These are phyloP conservation scores for Dromiciops gliroides DNA, from an alignment of 2,113 vertebrate species.

Conservation along the genomic window DNA sequence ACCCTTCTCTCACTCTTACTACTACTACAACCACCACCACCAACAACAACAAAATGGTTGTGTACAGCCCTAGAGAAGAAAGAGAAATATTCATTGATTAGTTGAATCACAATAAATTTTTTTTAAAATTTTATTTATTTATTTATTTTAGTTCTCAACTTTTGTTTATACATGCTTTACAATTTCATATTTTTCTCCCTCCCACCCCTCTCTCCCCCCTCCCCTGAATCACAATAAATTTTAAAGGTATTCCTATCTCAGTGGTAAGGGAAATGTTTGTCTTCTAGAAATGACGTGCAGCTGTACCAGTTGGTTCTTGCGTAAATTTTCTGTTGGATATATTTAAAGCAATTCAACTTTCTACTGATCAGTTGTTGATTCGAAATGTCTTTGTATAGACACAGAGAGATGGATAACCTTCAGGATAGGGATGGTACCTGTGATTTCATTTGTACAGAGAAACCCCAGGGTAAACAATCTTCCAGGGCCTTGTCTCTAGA, in stretches of 20 bases:
- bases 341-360: not conserved
- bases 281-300: not conserved
- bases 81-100: not conserved
- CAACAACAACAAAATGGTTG: not conserved
- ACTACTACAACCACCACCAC: too few species aligned
- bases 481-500: too few species aligned
- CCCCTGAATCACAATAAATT: too few species aligned
- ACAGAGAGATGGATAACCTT: not conserved
- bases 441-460: not conserved
- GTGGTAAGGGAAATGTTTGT: not conserved
- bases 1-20: not conserved
- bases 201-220: too few species aligned
- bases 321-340: conserved; percentile 5
- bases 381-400: not conserved
- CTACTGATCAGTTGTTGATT: not conserved
- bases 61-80: not conserved
- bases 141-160: too few species aligned
- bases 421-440: not conserved
- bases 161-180: too few species aligned
- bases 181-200: too few species aligned
- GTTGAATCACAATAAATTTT: too few species aligned
- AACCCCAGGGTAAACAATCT: too few species aligned
- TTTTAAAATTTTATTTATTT: too few species aligned
- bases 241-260: not conserved
- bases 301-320: not conserved